A percentile compares a stretch with the other conserved stretches of the same genome.
Evolutionary conservation across 2,797 vertebrate genomes (phyloP).

Genomic region (Sciurus carolinensis): DNA sequence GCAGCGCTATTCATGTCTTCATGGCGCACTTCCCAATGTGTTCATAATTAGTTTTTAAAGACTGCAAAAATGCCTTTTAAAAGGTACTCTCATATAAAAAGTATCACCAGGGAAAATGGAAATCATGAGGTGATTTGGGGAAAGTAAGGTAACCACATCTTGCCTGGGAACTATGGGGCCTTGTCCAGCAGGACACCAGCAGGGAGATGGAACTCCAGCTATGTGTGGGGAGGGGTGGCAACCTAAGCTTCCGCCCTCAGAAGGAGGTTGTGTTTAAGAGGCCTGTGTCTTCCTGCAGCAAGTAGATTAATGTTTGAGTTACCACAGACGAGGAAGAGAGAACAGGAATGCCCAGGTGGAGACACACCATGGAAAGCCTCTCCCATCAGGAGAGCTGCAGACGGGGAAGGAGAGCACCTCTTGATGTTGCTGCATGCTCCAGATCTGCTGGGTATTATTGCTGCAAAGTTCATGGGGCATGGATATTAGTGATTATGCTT

Average conservation of each 20-base stretch:
- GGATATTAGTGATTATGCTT: neutral
- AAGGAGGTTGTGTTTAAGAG: neutral
- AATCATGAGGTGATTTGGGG: neutral
- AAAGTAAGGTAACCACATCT: neutral
- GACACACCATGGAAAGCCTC: fast-evolving
- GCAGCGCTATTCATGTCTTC: neutral
- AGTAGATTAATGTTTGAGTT: neutral
- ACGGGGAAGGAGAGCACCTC: neutral
- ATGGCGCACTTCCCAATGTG: neutral
- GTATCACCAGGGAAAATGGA: constrained; percentile 5
- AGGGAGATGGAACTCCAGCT: neutral
- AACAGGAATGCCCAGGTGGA: neutral
- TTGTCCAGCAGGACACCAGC: neutral
- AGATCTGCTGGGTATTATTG: neutral
- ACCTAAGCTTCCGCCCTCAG: too few relatives aligned
- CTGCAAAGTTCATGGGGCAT: neutral
- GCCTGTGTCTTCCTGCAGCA: neutral
- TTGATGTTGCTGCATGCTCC: neutral
- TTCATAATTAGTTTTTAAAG: constrained; percentile 60
- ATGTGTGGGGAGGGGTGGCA: neutral
- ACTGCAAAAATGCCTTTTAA: constrained; percentile 65
- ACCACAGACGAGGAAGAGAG: neutral
- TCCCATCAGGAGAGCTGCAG: neutral
- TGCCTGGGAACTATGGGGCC: neutral
- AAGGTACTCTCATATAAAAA: neutral